A percentile compares a stretch with the other conserved stretches of the same genome.
Evolutionary conservation across 2,113 vertebrate genomes (phyloP).

Genomic region (Andinoacara biseriatus): DNA sequence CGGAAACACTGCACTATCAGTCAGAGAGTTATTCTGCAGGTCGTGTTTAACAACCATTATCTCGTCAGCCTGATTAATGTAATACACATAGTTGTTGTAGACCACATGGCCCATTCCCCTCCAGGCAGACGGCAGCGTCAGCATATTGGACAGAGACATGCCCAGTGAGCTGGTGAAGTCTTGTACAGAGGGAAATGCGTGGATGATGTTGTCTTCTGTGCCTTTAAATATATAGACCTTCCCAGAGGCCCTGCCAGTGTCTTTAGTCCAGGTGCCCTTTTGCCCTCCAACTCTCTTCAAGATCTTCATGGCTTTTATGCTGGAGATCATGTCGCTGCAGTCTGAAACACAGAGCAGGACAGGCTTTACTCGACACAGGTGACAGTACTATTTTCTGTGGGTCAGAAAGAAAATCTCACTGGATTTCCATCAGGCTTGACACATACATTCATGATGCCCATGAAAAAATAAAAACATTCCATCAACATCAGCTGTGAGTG

Average conservation of each 20-base stretch:
- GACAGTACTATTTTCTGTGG: not conserved
- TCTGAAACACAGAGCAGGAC: constrained; percentile 75
- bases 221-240: constrained; percentile 93
- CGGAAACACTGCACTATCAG: constrained; percentile 90
- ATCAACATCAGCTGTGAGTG: not conserved
- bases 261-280: constrained; percentile 93
- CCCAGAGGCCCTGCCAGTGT: constrained; percentile 78
- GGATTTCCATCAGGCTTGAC: not conserved
- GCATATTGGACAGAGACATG: constrained; percentile 81
- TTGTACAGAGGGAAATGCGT: constrained; percentile 86
- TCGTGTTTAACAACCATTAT: constrained; percentile 91
- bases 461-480: not conserved
- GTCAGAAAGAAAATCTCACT: not conserved
- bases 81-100: constrained; percentile 86
- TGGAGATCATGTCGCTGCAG: constrained; percentile 92
- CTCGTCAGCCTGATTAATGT: constrained; percentile 78
- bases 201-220: constrained; percentile 84
- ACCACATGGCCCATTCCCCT: constrained; percentile 90
- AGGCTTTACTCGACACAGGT: not conserved
- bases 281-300: constrained; percentile 88
- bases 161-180: constrained; percentile 88
- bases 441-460: not conserved
- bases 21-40: constrained; percentile 83
- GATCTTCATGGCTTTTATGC: constrained; percentile 96
- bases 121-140: constrained; percentile 90